These are phyloP conservation scores for Sympetrum striolatum DNA, from an alignment of 2,888 invertebrate genomes.

Conservation along the genomic window DNA sequence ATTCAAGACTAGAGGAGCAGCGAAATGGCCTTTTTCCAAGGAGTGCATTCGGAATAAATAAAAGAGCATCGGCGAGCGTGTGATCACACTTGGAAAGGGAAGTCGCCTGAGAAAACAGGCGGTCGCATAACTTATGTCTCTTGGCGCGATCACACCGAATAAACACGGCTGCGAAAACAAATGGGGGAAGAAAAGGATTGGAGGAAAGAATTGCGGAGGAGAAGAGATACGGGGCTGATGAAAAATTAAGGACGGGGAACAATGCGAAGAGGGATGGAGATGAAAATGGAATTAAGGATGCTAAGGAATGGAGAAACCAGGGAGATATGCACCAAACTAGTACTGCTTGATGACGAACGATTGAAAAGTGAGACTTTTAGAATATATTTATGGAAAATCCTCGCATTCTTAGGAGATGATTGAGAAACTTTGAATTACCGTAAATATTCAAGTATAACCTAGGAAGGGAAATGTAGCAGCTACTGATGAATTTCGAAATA, in stretches of 20 bases:
- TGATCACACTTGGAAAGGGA: not conserved
- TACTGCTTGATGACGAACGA: no score
- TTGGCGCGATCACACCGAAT: conserved; percentile 1
- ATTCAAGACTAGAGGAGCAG: not conserved
- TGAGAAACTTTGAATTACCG: no score
- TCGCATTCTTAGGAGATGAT: no score
- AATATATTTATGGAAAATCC: no score
- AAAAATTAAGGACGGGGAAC: not conserved
- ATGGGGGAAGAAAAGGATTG: not conserved
- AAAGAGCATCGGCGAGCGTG: not conserved
- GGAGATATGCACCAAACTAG: no score
- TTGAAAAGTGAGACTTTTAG: no score
- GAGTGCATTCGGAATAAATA: not conserved
- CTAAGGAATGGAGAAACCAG: no score
- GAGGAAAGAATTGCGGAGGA: not conserved
- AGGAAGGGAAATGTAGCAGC: no score
- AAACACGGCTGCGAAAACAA: conserved; percentile 13
- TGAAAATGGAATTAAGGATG: not conserved
- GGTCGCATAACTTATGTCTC: conserved; percentile 1
- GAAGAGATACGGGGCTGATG: not conserved
- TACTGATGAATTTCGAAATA: no score
- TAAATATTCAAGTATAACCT: no score
- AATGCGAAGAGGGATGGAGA: not conserved
- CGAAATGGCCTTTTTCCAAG: not conserved
- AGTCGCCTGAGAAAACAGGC: conserved; percentile 1